These are phyloP conservation scores for Agrochola circellaris DNA, from an alignment of 2,888 invertebrate species.

Conservation along the genomic window DNA sequence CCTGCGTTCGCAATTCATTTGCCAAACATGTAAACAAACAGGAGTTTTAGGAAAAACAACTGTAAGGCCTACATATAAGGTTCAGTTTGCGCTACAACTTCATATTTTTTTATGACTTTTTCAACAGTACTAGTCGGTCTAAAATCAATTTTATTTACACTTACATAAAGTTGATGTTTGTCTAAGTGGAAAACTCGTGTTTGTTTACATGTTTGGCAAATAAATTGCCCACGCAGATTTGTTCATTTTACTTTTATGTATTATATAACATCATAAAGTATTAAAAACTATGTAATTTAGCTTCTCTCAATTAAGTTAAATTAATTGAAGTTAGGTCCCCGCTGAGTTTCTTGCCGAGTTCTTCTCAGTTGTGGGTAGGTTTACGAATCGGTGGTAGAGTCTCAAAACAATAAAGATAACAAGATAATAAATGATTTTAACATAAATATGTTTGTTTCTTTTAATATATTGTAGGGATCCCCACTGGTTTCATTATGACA, in stretches of 20 bases:
- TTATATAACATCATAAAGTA: not conserved
- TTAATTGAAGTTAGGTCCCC: slow-evolving; percentile 36
- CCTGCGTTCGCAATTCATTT: too few relatives aligned
- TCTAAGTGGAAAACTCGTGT: too few relatives aligned
- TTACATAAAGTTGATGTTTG: too few relatives aligned
- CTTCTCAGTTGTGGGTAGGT: slow-evolving; percentile 59
- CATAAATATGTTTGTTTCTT: slow-evolving; percentile 28
- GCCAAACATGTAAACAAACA: too few relatives aligned
- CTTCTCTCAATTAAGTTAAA: slow-evolving; percentile 6
- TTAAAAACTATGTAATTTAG: slow-evolving; percentile 15
- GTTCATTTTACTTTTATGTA: slow-evolving; percentile 11
- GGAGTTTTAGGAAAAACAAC: too few relatives aligned
- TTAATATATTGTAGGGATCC: slow-evolving; percentile 24
- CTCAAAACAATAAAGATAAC: slow-evolving; percentile 9
- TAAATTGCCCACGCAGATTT: too few relatives aligned
- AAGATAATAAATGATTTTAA: slow-evolving; percentile 37
- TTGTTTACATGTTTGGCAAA: too few relatives aligned
- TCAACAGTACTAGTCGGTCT: too few relatives aligned
- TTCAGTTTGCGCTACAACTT: too few relatives aligned
- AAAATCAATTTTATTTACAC: too few relatives aligned
- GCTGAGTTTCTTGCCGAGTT: slow-evolving; percentile 63
- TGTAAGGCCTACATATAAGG: too few relatives aligned
- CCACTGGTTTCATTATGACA: slow-evolving; percentile 20
- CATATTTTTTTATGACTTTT: too few relatives aligned
- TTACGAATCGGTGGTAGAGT: slow-evolving; percentile 58